Conservation (phyloP, 1,140 invertebrate species). For the Cotesia chilonis region DNA sequence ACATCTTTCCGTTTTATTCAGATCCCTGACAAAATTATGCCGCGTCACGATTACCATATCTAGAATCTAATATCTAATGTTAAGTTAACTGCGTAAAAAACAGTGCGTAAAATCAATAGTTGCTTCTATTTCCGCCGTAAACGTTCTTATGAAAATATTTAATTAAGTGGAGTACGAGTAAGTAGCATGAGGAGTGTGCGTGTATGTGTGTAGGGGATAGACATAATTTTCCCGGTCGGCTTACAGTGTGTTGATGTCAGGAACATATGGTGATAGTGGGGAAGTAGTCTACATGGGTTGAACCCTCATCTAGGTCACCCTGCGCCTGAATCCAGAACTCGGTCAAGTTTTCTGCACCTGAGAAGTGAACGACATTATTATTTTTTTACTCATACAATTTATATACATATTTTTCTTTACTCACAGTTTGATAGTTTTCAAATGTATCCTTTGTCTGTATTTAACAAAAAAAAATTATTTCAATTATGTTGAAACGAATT, state of each 20-base stretch:
- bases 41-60: not conserved
- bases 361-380: slow-evolving; percentile 42
- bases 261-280: slow-evolving; percentile 9
- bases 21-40: not conserved
- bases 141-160: too few species aligned
- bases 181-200: not conserved
- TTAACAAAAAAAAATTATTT: not conserved
- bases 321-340: slow-evolving; percentile 56
- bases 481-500: too few species aligned
- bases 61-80: not conserved
- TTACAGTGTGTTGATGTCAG: slow-evolving; percentile 10
- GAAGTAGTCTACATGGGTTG: slow-evolving; percentile 32
- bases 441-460: not conserved
- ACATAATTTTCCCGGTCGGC: slow-evolving; percentile 2
- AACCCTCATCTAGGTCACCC: slow-evolving; percentile 53
- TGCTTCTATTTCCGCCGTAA: too few species aligned
- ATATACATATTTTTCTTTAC: slow-evolving; percentile 17
- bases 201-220: not conserved
- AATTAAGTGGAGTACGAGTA: too few species aligned
- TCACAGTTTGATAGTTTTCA: slow-evolving; percentile 19
- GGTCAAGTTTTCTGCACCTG: slow-evolving; percentile 63
- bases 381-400: slow-evolving; percentile 1
- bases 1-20: too few species aligned
- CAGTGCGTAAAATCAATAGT: too few species aligned
- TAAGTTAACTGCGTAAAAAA: not conserved